A percentile compares a stretch with the other conserved stretches of the same genome.
Conservation (phyloP, 2,113 vertebrate species). For the Leucosticte australis region DNA sequence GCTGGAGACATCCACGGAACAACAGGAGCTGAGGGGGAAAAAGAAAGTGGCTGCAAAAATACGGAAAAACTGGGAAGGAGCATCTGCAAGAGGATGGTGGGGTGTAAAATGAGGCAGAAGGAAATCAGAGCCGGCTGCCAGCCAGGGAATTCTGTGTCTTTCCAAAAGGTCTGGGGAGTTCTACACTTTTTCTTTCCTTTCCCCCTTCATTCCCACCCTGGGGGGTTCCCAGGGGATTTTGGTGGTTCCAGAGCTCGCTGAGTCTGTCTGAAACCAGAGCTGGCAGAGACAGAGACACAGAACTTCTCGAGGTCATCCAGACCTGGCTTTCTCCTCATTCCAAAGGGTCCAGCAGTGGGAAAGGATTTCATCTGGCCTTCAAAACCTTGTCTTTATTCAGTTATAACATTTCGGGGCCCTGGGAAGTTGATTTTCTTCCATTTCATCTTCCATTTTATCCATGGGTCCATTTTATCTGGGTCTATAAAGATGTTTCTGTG, state of each 20-base stretch:
- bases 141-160: not conserved
- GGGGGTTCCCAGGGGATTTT: not conserved
- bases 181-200: not conserved
- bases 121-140: not conserved
- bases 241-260: not conserved
- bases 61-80: not conserved
- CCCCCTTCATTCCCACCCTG: not conserved
- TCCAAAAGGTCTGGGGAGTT: not conserved
- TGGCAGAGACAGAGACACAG: not conserved
- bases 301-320: not conserved
- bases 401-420: not conserved
- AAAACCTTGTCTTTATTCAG: not conserved
- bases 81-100: not conserved
- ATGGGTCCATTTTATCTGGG: not conserved
- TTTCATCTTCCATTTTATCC: not conserved
- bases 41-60: not conserved
- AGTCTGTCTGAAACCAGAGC: not conserved
- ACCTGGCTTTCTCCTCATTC: not conserved
- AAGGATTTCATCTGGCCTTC: not conserved
- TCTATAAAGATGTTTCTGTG: not conserved
- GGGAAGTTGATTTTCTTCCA: not conserved
- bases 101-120: not conserved
- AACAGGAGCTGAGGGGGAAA: not conserved
- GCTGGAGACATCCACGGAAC: not conserved
- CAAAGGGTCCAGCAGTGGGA: not conserved